A percentile compares a stretch with the other conserved stretches of the same genome.
phyloP scores from a whole-genome alignment of 2,888 invertebrate species.

The Leptinotarsa haldemani region DNA sequence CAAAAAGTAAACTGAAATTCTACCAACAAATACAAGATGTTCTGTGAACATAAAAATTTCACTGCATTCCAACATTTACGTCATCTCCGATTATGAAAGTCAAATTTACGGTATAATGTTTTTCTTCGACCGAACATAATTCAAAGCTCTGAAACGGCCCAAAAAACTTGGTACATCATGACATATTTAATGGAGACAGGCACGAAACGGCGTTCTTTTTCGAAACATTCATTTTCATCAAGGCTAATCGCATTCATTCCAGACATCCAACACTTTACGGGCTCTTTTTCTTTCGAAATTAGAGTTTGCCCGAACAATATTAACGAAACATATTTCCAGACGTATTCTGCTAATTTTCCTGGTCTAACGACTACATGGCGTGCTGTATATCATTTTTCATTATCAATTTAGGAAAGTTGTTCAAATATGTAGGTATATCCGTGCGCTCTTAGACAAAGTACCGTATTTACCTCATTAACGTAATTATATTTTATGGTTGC shows the following conservation, averaged over 20 bases:
- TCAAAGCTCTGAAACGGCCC: not conserved
- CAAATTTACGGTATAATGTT: no score
- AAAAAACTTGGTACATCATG: not conserved
- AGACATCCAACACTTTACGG: not conserved
- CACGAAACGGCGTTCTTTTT: not conserved
- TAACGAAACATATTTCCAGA: slow-evolving; percentile 3
- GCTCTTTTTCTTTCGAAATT: slow-evolving; percentile 1
- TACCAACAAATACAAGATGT: no score
- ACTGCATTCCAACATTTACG: no score
- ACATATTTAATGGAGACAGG: not conserved
- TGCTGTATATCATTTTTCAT: slow-evolving; percentile 12
- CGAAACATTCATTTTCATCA: slow-evolving; percentile 3
- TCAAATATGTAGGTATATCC: not conserved
- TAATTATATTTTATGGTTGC: not conserved
- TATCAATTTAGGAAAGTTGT: slow-evolving; percentile 4
- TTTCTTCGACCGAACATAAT: no score
- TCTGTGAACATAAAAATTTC: no score
- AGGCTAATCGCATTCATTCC: slow-evolving; percentile 10
- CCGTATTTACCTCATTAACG: not conserved
- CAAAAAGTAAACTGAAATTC: no score
- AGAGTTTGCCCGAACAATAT: slow-evolving; percentile 8
- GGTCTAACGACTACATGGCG: slow-evolving; percentile 13
- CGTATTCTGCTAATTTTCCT: not conserved
- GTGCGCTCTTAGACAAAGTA: not conserved
- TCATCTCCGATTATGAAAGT: no score